phyloP scores from a whole-genome alignment of 2,888 invertebrate species.

The Smittia sp. region DNA sequence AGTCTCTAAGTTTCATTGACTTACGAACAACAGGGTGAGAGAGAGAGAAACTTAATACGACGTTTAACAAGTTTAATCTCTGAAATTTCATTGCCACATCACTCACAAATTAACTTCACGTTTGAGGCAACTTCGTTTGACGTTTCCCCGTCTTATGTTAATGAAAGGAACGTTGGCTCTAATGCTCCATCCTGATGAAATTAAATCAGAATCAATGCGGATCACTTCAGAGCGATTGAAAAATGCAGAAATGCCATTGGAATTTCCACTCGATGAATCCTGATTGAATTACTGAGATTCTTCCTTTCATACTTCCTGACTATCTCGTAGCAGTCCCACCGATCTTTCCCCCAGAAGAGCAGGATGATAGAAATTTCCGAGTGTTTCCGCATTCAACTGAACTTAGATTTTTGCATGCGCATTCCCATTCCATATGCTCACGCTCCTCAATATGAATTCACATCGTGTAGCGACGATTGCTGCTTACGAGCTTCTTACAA shows the following conservation, averaged over 20 bases:
- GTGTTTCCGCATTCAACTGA: conserved; percentile 16
- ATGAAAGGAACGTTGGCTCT: neutral
- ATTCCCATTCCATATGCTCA: too few relatives aligned
- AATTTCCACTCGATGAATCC: conserved; percentile 32
- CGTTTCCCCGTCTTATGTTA: neutral
- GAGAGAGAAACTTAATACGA: too few relatives aligned
- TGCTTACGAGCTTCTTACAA: too few relatives aligned
- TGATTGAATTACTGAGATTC: conserved; percentile 28
- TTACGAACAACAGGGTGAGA: too few relatives aligned
- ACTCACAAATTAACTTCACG: too few relatives aligned
- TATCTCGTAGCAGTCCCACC: neutral
- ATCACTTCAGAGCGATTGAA: neutral
- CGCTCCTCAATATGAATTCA: too few relatives aligned
- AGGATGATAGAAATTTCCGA: conserved; percentile 1
- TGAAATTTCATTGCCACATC: too few relatives aligned
- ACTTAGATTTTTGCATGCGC: neutral
- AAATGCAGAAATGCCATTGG: conserved; percentile 8
- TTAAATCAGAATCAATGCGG: conserved; percentile 14
- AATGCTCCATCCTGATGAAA: neutral
- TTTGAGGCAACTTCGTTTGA: too few relatives aligned
- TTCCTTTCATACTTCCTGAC: neutral
- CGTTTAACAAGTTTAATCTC: too few relatives aligned
- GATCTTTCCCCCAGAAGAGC: neutral
- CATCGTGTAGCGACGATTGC: too few relatives aligned
- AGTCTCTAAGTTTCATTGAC: too few relatives aligned